A percentile compares a stretch with the other conserved stretches of the same genome.
Conservation (phyloP, 2,113 vertebrate genomes). For the Sterrhoptilus dennistouni region DNA sequence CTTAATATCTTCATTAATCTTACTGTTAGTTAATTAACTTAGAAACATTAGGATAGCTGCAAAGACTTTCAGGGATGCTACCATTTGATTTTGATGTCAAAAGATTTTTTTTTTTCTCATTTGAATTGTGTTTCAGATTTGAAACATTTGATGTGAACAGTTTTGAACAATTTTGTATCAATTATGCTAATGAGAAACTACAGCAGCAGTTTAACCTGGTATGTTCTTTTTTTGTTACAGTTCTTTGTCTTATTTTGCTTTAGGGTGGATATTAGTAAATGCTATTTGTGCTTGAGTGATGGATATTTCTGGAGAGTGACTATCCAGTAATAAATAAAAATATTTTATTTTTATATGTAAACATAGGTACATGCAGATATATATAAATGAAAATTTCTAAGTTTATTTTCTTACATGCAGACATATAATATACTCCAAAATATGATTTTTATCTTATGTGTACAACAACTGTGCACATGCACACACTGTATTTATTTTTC, state of each 20-base stretch:
- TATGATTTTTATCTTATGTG: not conserved
- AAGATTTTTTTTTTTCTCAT: not conserved
- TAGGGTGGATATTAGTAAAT: not conserved
- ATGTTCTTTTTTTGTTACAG: constrained; percentile 35
- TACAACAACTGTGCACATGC: not conserved
- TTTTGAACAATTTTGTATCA: constrained; percentile 99
- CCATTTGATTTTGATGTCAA: not conserved
- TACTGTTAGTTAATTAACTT: not conserved
- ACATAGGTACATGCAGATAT: too few species aligned
- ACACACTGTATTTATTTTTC: not conserved
- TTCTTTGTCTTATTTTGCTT: not conserved
- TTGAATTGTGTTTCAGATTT: constrained; percentile 82
- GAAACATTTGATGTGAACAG: constrained; percentile 98
- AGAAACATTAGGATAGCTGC: not conserved
- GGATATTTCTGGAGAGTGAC: not conserved
- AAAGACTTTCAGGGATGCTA: not conserved
- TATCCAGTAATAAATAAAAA: not conserved
- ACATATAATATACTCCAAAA: not conserved
- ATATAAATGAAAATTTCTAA: not conserved
- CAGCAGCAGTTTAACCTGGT: constrained; percentile 98
- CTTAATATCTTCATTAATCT: not conserved
- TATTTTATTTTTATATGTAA: not conserved
- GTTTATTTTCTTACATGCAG: not conserved
- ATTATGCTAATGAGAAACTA: constrained; percentile 97
- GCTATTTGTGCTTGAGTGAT: not conserved